Conservation (phyloP, 2,888 invertebrate species). For the Crossocerus cetratus region DNA sequence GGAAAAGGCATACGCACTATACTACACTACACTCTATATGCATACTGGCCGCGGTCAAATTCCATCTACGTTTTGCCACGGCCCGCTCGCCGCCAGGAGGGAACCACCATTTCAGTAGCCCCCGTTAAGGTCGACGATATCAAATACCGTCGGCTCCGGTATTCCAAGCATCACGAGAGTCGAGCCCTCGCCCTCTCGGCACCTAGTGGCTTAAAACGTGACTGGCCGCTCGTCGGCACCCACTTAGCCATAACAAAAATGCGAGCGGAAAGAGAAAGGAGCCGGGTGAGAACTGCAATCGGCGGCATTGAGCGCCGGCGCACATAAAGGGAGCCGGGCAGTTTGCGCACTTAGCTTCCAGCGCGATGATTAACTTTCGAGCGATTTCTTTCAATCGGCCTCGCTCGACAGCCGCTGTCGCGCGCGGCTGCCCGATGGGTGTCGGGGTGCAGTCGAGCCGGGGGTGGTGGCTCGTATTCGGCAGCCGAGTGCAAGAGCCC, state of each 20-base stretch:
- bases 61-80: neutral
- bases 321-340: constrained; percentile 11
- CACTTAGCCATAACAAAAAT: neutral
- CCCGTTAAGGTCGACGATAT: too few relatives aligned
- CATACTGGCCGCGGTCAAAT: neutral
- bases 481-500: too few relatives aligned
- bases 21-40: neutral
- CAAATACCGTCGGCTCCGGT: too few relatives aligned
- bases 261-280: neutral
- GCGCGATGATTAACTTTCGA: constrained; percentile 28
- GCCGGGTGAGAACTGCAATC: constrained; percentile 2
- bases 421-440: constrained; percentile 6
- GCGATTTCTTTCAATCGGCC: constrained; percentile 35
- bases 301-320: constrained; percentile 6
- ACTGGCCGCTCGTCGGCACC: neutral
- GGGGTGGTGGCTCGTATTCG: constrained; percentile 13
- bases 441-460: too few relatives aligned
- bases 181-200: too few relatives aligned
- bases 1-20: neutral
- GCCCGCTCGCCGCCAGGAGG: neutral
- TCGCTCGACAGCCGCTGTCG: constrained; percentile 31
- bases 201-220: neutral
- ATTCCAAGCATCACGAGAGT: too few relatives aligned
- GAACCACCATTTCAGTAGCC: too few relatives aligned
- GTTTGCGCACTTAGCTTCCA: constrained; percentile 4